phyloP scores from a whole-genome alignment of 2,797 vertebrate genomes.

The Rousettus madagascariensis region DNA sequence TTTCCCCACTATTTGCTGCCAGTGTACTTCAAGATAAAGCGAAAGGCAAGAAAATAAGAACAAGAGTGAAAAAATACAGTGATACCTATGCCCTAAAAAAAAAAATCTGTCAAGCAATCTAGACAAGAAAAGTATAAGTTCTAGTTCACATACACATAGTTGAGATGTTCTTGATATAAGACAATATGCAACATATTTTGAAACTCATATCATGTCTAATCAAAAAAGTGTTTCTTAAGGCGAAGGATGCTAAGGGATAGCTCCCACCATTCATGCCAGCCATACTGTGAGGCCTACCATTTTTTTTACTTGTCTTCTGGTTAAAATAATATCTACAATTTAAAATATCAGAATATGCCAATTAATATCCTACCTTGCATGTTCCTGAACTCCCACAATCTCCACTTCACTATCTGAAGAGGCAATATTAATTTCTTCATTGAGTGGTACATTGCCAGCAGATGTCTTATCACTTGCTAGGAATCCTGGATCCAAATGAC shows the following conservation, averaged over 20 bases:
- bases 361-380: conserved; percentile 89
- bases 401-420: conserved; percentile 98
- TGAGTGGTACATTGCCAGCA: conserved; percentile 84
- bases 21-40: conserved; percentile 17
- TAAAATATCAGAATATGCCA: background rate
- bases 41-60: conserved; percentile 30
- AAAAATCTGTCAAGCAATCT: background rate
- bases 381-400: conserved; percentile 97
- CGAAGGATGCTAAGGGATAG: background rate
- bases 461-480: conserved; percentile 86
- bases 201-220: background rate
- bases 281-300: background rate
- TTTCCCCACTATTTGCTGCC: background rate
- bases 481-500: conserved; percentile 89
- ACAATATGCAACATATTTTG: conserved; percentile 11
- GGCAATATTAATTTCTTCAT: conserved; percentile 92
- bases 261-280: background rate
- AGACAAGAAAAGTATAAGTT: background rate
- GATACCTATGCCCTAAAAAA: background rate
- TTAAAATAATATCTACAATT: conserved; percentile 28
- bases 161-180: background rate
- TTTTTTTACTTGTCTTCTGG: conserved; percentile 27
- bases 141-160: background rate
- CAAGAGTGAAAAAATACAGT: background rate
- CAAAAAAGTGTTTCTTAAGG: conserved; percentile 38